Evolutionary conservation across 2,797 vertebrate genomes (phyloP).

Genomic region (Astyanax mexicanus): DNA sequence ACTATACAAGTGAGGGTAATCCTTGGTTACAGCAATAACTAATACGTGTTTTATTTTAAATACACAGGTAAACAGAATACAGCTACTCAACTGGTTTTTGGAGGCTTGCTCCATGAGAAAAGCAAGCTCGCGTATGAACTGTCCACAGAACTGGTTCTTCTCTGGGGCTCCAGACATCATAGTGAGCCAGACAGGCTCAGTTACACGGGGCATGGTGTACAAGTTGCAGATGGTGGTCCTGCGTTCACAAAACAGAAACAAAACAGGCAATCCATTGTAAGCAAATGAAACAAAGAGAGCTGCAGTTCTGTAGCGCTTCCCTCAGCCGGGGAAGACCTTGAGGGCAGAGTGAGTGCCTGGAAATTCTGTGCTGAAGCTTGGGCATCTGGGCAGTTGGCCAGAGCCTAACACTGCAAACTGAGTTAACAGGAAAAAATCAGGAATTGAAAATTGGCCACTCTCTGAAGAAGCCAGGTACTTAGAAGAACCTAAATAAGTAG

Average conservation of each 20-base stretch:
- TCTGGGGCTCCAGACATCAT: slow-evolving; percentile 96
- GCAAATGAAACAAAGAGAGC: slow-evolving; percentile 67
- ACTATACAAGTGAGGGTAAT: no score
- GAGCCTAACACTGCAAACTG: slow-evolving; percentile 57
- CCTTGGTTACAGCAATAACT: no score
- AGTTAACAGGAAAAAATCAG: slow-evolving; percentile 58
- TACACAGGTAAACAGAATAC: no score
- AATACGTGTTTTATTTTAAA: no score
- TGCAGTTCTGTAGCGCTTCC: slow-evolving; percentile 56
- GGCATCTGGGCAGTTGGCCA: slow-evolving; percentile 67
- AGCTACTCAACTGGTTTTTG: slow-evolving; percentile 93
- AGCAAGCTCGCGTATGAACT: slow-evolving; percentile 96
- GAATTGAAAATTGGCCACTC: background rate
- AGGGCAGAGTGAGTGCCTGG: slow-evolving; percentile 48
- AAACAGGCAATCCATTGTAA: slow-evolving; percentile 72
- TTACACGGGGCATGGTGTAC: slow-evolving; percentile 96
- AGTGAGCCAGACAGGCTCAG: slow-evolving; percentile 96
- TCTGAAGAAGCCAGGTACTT: background rate
- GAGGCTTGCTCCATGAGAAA: slow-evolving; percentile 95
- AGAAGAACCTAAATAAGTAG: background rate
- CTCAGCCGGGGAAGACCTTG: slow-evolving; percentile 70
- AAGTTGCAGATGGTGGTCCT: slow-evolving; percentile 97
- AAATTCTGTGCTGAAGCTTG: slow-evolving; percentile 68
- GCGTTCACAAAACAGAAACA: slow-evolving; percentile 39
- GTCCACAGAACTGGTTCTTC: slow-evolving; percentile 96